A percentile compares a stretch with the other conserved stretches of the same genome.
Conservation (phyloP, 2,797 vertebrate species). For the Serranus cabrilla region DNA sequence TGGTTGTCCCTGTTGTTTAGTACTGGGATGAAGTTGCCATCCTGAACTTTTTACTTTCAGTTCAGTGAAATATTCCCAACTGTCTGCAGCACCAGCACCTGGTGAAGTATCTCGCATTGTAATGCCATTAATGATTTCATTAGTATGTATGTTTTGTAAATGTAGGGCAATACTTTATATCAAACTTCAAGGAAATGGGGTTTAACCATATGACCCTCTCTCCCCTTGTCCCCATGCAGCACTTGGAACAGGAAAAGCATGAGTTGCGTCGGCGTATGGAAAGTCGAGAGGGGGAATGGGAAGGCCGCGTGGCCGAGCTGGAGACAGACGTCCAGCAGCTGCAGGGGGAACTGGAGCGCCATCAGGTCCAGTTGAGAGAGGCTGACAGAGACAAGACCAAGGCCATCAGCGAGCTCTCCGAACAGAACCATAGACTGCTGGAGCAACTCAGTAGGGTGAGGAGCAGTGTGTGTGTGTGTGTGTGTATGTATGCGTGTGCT, state of each 20-base stretch:
- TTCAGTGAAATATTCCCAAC: constrained; percentile 2
- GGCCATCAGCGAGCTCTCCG: constrained; percentile 93
- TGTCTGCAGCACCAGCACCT: constrained; percentile 4
- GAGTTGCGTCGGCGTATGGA: constrained; percentile 93
- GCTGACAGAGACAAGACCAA: constrained; percentile 93
- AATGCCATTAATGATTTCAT: not conserved
- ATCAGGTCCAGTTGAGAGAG: constrained; percentile 94
- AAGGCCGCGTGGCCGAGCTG: constrained; percentile 95
- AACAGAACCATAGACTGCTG: constrained; percentile 97
- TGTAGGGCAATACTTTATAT: not conserved
- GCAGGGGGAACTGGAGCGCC: constrained; percentile 94
- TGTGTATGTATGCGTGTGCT: constrained; percentile 17
- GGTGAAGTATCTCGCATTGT: constrained; percentile 10
- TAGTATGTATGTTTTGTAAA: not conserved
- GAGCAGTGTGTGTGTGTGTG: not conserved
- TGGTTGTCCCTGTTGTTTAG: not conserved
- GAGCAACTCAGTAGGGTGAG: constrained; percentile 98
- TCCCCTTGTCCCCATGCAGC: constrained; percentile 80
- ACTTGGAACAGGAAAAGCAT: constrained; percentile 97
- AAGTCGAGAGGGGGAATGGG: constrained; percentile 97
- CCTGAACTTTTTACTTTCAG: not conserved
- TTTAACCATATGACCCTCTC: constrained; percentile 2
- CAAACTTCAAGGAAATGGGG: not conserved
- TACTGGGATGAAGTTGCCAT: not conserved
- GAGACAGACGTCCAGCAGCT: constrained; percentile 96